Conservation (phyloP, 2,113 vertebrate genomes). For the Zosterops pallidus region DNA sequence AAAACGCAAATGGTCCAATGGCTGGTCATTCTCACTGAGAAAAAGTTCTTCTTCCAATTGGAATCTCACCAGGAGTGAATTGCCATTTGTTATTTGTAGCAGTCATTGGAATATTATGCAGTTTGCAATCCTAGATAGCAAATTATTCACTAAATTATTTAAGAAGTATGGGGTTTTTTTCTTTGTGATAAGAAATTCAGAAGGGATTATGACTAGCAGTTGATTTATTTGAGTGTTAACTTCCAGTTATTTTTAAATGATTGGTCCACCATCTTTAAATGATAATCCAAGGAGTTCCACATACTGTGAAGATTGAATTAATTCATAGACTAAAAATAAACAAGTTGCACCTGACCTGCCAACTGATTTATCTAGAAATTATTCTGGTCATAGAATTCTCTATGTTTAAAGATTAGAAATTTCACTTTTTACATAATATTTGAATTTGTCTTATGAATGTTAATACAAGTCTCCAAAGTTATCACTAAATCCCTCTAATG, state of each 20-base stretch:
- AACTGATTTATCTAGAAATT: neutral
- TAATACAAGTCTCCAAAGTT: neutral
- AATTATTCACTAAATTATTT: neutral
- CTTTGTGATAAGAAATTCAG: neutral
- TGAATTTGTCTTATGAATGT: neutral
- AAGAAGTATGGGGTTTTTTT: neutral
- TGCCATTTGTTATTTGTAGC: neutral
- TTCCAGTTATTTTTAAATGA: neutral
- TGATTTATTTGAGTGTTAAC: neutral
- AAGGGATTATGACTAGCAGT: neutral
- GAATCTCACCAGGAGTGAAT: neutral
- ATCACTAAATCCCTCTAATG: neutral
- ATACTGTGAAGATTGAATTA: neutral
- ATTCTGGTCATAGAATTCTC: neutral
- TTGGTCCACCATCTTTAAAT: neutral
- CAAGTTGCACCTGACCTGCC: neutral
- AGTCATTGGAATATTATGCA: neutral
- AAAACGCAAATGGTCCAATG: neutral
- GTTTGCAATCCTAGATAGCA: neutral
- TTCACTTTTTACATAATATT: neutral
- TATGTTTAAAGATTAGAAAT: neutral
- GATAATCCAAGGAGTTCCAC: neutral
- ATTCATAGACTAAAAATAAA: neutral
- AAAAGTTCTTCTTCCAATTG: neutral
- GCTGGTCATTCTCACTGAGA: neutral